Base-by-base conservation (phyloP, 2,113 vertebrate genomes). In the Hepsetus odoe region DNA sequence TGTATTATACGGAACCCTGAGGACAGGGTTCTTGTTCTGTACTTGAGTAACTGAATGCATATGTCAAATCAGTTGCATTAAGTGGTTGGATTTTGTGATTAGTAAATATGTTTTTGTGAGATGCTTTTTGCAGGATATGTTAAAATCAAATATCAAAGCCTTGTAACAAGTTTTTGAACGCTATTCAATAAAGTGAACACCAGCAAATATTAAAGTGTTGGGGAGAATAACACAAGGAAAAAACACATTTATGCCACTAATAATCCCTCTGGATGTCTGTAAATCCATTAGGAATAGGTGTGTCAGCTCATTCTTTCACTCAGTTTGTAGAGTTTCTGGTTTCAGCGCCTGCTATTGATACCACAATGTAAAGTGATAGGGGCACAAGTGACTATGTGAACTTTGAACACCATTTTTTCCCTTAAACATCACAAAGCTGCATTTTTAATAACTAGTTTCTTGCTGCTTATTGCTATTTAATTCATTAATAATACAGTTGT, bases 221-320 rank as follows among this genome's bases (percentile, higher is more conserved):
- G 72, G 16, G 20, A 61, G 44, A 38, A 53, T 40, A 5, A 76
- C 51, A 55, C 20, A 0, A 6, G 18, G 28, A 46, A 35, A 7
- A 51, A 3, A 12, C 35, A 74, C 11, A 4, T 40, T 18, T 30
- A 46, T 5, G 44, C 16, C 35, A 20, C 7, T 42, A 5, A 13
- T 55, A 66, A 22, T 79, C 56, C 69, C 68, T 59, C 33, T 59
- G 12, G 72, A 61, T 61, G 46, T 30, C 61, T 32, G 13, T 10
- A 13, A 38, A 59, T 86, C 87, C 61, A 61, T 5, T 22, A 83
- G 75, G 86, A 82, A n/a, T 78, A 79, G 90, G 90, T 85, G 89
- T 92, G 86, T 81, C 85, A 24, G n/a, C 77, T 80, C 81, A 61
- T 59, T 22, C 74, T 79, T 64, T 59, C 82, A 56, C 59, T 73